Evolutionary conservation across 2,888 invertebrate genomes (phyloP), one percentile per base, ranked within the genome.

Genomic region (Chelonus formosanus): DNA sequence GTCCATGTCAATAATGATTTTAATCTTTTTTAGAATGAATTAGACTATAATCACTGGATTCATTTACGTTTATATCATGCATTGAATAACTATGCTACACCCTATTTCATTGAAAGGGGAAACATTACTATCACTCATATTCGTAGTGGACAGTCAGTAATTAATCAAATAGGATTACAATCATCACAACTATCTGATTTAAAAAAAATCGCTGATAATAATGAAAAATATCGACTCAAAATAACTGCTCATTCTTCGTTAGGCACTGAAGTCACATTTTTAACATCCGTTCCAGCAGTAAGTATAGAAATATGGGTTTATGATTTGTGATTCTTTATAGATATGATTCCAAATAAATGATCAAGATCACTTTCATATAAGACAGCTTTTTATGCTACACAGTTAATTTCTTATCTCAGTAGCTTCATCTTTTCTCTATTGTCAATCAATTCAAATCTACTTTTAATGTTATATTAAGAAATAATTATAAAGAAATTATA

Each of bases 221-320:
- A 92, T 85, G 90, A 89, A 45, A 90, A 92, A 75, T 96, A 96
- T 79, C 88, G 92, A 60, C 78, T 96, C 1, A 89, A 89, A 82
- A 89, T 92, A 20, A 84, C 89, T 60, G 90, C 92, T 0, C 88
- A 88, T 32, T 89, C 90, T 73, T 88, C 90, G 55, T 91, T 92
- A 76, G 91, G 90, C 35, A 86, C 85, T 70, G 90, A 90, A 80
- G 86, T 87, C 32, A 88, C 89, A 70, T 94, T 93, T 76, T 84
- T 92, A 7, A 92, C 95, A 6, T 93, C 93, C 67, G 88, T 92
- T 32, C 94, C 92, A 86, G 95, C 95, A 10, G 90, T 90, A 85
- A 87, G 82, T 77, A 67, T 43, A 48, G 5, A 43, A 55, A 59
- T 35, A 45, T 5, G 20, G 20, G 3, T 10, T 10, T 36, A 36